Evolutionary conservation across 1,140 invertebrate genomes (phyloP).

Genomic region (Elymnias hypermnestra): DNA sequence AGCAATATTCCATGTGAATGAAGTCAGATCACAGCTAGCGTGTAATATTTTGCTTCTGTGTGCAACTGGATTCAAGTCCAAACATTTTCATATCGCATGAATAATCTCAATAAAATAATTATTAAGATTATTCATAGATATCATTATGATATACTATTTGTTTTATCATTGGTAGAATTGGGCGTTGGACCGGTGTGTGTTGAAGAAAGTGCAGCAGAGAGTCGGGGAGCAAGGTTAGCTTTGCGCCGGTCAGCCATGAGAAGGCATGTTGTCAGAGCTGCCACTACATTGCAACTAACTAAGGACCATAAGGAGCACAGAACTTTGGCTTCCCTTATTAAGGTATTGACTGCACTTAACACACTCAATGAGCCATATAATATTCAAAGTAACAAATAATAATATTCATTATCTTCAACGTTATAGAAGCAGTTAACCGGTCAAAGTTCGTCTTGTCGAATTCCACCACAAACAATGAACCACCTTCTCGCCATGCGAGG

Average conservation of each 20-base stretch:
- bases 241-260: conserved; percentile 75
- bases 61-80: no score
- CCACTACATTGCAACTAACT: conserved; percentile 48
- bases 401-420: no score
- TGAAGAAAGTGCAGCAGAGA: conserved; percentile 52
- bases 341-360: conserved; percentile 25
- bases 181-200: conserved; percentile 44
- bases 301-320: conserved; percentile 38
- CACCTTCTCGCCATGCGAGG: conserved; percentile 58
- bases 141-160: no score
- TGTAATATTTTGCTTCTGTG: no score
- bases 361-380: no score
- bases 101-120: no score
- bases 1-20: no score
- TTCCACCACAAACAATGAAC: conserved; percentile 52
- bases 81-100: no score
- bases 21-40: no score
- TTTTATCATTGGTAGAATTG: conserved; percentile 24
- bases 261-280: conserved; percentile 70
- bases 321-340: conserved; percentile 46
- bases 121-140: no score
- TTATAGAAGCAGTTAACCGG: conserved; percentile 61
- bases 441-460: conserved; percentile 35
- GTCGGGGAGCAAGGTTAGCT: conserved; percentile 70
- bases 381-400: no score